A percentile compares a stretch with the other conserved stretches of the same genome.
Evolutionary conservation across 2,797 vertebrate species (phyloP).

Genomic region (Tiaroga cobitis): DNA sequence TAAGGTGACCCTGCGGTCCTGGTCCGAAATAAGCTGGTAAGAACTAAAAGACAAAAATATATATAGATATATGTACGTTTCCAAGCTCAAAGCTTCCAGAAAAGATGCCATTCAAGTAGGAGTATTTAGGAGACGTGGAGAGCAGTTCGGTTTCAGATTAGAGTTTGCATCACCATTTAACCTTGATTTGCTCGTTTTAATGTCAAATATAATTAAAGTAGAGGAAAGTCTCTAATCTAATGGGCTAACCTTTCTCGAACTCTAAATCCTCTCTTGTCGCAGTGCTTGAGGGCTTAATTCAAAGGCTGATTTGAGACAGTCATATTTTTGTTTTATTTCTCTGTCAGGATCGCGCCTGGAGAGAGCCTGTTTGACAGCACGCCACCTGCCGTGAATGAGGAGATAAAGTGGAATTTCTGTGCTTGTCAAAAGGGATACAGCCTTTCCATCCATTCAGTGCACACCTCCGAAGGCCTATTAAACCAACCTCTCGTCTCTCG

Average conservation of each 20-base stretch:
- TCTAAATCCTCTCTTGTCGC: slow-evolving; percentile 57
- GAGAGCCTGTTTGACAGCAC: slow-evolving; percentile 82
- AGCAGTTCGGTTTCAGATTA: slow-evolving; percentile 48
- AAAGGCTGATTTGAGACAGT: slow-evolving; percentile 55
- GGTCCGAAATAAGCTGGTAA: not conserved
- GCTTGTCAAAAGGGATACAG: slow-evolving; percentile 68
- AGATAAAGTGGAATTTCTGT: slow-evolving; percentile 73
- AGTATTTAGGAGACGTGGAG: not conserved
- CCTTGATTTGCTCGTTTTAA: slow-evolving; percentile 54
- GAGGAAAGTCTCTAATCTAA: slow-evolving; percentile 52
- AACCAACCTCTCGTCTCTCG: slow-evolving; percentile 54
- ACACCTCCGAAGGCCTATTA: slow-evolving; percentile 53
- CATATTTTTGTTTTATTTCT: slow-evolving; percentile 52
- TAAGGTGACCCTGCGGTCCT: not conserved
- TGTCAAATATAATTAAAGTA: slow-evolving; percentile 39
- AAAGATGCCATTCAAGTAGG: slow-evolving; percentile 2
- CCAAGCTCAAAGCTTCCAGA: not conserved
- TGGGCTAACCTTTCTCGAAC: slow-evolving; percentile 62
- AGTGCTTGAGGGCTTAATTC: slow-evolving; percentile 57
- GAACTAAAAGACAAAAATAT: not conserved
- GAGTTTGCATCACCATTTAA: slow-evolving; percentile 52
- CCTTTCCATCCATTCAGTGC: slow-evolving; percentile 45
- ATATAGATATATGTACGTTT: not conserved
- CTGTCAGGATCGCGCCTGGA: slow-evolving; percentile 78
- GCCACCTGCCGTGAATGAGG: slow-evolving; percentile 56